Base-by-base conservation (phyloP, 2,888 invertebrate genomes). In the Brenthis hecate region DNA sequence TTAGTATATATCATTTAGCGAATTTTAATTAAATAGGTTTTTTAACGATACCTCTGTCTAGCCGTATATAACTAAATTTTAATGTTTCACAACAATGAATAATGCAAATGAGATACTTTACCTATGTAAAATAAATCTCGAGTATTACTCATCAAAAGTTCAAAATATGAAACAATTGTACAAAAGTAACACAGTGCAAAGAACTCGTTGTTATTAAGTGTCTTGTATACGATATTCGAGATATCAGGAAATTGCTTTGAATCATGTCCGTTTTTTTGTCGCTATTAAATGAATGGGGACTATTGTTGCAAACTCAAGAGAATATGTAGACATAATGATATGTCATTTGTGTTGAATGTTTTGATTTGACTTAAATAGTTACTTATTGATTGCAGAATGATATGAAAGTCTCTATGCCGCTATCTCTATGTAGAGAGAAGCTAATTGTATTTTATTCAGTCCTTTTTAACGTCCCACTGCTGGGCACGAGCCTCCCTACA, bases 221-320 rank as follows among this genome's bases (percentile, higher is more conserved):
- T 13, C 54, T 43, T 54, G n/a, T 43, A 50, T 32, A 61, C 48
- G 48, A 55, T 66, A 65, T 69, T 56, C 56, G 65, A 72, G 72
- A 70, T 69, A 66, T 70, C 68, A 36, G 56, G 62, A 19, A 36
- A 65, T 65, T 56, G 56, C 62, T 68, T 65, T 61, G 65, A 36
- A 50, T 61, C 50, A 51, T 36, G 28, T 66, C 56, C 23, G 36
- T 43, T 70, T 75, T 73, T 73, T 72, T 72, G 65, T 72, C 63
- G 48, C 54, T 56, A 51, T 61, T 61, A 70, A 69, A 66, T 65
- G 69, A 74, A 74, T 72, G 75, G 57, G 58, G 57, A 71, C 74
- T 75, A 80, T 79, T 81, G 81, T 81, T 80, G 76, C 74, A 23
- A 67, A 75, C 80, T 81, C 68, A 64, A 19, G 76, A 78, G 77